These are phyloP conservation scores for Poeciliopsis paucimaculata DNA, from an alignment of 2,797 vertebrate genomes.

Conservation along the genomic window DNA sequence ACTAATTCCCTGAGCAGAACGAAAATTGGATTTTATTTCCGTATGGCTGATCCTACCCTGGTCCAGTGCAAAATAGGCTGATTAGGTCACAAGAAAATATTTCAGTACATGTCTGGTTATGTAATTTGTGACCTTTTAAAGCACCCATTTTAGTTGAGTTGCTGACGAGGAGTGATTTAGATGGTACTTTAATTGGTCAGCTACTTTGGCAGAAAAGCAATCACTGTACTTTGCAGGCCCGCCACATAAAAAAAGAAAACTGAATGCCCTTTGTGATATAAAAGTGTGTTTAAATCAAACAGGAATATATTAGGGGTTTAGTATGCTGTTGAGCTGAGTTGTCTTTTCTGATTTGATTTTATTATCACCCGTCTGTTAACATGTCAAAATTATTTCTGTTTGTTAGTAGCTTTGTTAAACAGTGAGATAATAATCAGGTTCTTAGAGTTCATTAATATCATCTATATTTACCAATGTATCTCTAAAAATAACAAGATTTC, in stretches of 20 bases:
- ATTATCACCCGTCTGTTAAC: background rate
- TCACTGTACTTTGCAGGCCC: background rate
- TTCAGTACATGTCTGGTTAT: background rate
- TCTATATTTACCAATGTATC: background rate
- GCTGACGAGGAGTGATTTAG: background rate
- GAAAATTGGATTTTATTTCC: background rate
- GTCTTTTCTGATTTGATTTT: background rate
- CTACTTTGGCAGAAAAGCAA: background rate
- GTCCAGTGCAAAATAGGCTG: background rate
- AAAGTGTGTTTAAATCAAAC: background rate
- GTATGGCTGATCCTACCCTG: too few species aligned
- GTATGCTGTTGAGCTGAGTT: background rate
- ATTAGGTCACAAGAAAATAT: background rate
- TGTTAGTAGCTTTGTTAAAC: background rate
- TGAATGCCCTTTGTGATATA: too few species aligned
- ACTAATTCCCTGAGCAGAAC: background rate
- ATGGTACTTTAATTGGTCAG: background rate
- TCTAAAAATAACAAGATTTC: background rate
- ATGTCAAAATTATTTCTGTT: background rate
- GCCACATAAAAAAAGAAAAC: background rate
- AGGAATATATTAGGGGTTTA: background rate
- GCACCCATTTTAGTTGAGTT: background rate
- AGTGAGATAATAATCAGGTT: background rate
- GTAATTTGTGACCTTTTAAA: background rate
- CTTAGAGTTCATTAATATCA: background rate